A percentile compares a stretch with the other conserved stretches of the same genome.
phyloP scores from a whole-genome alignment of 2,113 vertebrate genomes.

The Etia nguti region DNA sequence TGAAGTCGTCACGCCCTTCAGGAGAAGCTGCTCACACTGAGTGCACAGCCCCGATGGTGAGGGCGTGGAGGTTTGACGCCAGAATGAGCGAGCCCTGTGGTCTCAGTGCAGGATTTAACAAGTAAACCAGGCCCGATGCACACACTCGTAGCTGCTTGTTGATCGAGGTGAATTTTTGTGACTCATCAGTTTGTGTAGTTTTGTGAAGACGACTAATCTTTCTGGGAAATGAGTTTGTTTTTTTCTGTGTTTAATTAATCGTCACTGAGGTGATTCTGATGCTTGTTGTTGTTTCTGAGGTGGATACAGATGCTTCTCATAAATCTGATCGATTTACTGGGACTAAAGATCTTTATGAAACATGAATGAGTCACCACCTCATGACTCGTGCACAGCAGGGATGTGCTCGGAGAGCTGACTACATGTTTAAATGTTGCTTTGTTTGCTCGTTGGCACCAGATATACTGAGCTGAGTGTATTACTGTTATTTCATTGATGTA shows the following conservation, averaged over 20 bases:
- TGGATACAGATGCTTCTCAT: neutral
- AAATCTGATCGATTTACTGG: neutral
- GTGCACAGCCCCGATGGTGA: neutral
- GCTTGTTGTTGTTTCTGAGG: neutral
- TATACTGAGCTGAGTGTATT: neutral
- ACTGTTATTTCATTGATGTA: neutral
- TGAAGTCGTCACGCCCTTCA: neutral
- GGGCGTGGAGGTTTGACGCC: neutral
- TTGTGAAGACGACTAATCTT: neutral
- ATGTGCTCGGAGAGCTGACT: neutral
- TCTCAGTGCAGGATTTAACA: neutral
- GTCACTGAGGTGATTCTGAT: neutral
- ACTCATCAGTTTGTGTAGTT: neutral
- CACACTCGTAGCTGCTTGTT: neutral
- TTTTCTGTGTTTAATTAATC: neutral
- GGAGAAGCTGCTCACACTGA: neutral
- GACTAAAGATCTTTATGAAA: neutral
- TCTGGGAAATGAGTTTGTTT: rapidly evolving
- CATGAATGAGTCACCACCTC: neutral
- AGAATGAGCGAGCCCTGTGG: neutral
- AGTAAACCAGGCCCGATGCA: neutral
- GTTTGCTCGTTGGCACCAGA: neutral
- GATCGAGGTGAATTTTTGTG: neutral
- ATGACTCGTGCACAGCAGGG: rapidly evolving
- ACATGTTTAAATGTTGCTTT: neutral